A percentile compares a stretch with the other conserved stretches of the same genome.
These are phyloP conservation scores for Empidonax alnorum DNA, from an alignment of 2,113 vertebrate genomes.

Conservation along the genomic window DNA sequence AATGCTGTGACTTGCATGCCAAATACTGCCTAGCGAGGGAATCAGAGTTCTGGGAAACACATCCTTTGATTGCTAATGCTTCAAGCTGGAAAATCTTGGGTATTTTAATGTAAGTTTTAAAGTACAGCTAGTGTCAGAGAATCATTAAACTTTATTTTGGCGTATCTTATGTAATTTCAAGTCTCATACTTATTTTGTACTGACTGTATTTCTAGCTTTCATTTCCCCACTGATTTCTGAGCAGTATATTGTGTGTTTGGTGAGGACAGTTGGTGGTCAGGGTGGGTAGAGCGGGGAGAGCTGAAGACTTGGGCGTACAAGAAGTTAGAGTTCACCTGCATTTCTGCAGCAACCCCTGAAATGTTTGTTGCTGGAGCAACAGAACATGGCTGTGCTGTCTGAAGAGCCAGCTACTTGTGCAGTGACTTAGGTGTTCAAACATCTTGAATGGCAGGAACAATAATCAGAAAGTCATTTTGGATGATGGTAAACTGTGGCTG, in stretches of 20 bases:
- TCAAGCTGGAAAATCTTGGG: background rate
- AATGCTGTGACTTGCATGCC: conserved; percentile 3
- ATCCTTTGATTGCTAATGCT: background rate
- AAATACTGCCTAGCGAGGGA: background rate
- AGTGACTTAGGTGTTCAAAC: background rate
- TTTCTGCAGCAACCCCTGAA: background rate
- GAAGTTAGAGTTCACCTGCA: background rate
- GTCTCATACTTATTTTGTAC: background rate
- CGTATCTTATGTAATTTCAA: background rate
- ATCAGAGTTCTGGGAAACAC: background rate
- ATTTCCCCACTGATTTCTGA: background rate
- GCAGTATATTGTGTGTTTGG: fast-evolving
- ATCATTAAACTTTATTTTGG: background rate
- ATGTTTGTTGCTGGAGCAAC: background rate
- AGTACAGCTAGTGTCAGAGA: background rate
- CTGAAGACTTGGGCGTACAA: background rate
- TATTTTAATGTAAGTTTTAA: background rate
- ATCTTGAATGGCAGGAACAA: background rate
- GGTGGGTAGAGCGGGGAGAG: background rate
- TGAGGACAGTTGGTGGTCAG: background rate
- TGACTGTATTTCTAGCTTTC: background rate
- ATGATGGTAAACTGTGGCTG: fast-evolving
- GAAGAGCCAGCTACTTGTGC: background rate
- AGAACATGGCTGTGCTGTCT: fast-evolving
- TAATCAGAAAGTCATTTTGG: background rate